Evolutionary conservation across 2,888 invertebrate species (phyloP).

Genomic region (Meta bourneti): DNA sequence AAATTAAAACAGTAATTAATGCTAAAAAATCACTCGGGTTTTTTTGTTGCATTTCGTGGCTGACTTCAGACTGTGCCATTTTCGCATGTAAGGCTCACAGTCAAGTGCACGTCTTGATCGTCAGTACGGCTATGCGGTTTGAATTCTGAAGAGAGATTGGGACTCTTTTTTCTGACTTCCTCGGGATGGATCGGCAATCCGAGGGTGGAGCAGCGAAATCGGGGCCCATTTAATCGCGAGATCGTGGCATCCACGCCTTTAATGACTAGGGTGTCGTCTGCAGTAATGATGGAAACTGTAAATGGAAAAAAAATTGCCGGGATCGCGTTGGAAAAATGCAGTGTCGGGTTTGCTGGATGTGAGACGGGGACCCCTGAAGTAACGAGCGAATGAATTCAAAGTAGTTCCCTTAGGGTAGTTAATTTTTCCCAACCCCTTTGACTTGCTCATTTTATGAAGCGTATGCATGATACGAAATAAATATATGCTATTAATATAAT

Average conservation of each 20-base stretch:
- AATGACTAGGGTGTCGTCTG: constrained; percentile 74
- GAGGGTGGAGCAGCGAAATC: constrained; percentile 55
- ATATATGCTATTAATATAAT: no score
- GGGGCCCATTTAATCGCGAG: constrained; percentile 52
- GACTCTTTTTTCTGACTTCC: background rate
- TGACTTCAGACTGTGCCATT: background rate
- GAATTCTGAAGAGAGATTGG: background rate
- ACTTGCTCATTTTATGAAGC: no score
- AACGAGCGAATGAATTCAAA: no score
- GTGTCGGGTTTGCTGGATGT: background rate
- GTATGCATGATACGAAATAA: no score
- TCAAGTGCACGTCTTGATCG: background rate
- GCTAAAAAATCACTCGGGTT: background rate
- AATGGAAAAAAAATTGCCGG: background rate
- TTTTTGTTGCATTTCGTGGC: background rate
- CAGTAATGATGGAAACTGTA: background rate
- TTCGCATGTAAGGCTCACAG: background rate
- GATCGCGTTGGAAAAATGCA: background rate
- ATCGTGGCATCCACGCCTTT: constrained; percentile 71
- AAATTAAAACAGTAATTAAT: constrained; percentile 55
- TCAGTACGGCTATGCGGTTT: background rate
- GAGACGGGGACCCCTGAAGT: no score
- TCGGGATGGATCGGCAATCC: constrained; percentile 21
- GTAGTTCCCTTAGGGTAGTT: no score
- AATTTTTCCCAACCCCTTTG: no score